Evolutionary conservation across 2,113 vertebrate genomes (phyloP).

Genomic region (Laticauda colubrina): DNA sequence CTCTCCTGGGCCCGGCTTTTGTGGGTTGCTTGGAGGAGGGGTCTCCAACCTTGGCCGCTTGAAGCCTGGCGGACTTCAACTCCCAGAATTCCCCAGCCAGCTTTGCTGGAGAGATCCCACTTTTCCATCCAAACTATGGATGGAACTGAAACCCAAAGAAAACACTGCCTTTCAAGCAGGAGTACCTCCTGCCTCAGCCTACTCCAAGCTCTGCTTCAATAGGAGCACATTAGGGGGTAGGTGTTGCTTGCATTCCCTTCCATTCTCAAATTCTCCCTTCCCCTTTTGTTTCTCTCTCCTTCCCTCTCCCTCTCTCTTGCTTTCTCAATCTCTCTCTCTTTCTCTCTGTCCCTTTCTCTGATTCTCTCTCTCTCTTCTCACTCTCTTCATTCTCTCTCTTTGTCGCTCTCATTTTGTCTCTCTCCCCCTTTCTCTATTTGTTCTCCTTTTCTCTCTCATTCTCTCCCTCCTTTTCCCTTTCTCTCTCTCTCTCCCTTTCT

Average conservation of each 20-base stretch:
- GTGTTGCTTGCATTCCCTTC: background rate
- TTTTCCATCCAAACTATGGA: background rate
- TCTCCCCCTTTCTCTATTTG: background rate
- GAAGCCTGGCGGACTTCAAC: too few species aligned
- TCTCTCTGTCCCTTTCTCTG: background rate
- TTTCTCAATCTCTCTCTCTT: background rate
- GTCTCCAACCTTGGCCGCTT: too few species aligned
- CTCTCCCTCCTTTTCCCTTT: background rate
- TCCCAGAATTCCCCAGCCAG: too few species aligned
- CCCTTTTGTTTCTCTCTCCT: background rate
- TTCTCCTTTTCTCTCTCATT: background rate
- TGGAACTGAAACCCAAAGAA: background rate
- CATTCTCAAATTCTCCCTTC: background rate
- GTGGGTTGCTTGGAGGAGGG: background rate
- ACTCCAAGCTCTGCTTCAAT: background rate
- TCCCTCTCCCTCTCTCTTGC: too few species aligned
- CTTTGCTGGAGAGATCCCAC: background rate
- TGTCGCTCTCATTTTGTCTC: background rate
- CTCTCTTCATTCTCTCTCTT: background rate
- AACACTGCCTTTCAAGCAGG: background rate
- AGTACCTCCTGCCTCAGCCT: background rate
- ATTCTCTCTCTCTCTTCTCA: background rate
- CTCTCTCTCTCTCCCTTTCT: background rate
- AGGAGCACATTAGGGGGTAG: background rate
- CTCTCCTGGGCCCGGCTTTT: background rate